Evolutionary conservation across 2,797 vertebrate genomes (phyloP), one percentile per base, ranked within the genome.

Genomic region (Margarornis squamiger): DNA sequence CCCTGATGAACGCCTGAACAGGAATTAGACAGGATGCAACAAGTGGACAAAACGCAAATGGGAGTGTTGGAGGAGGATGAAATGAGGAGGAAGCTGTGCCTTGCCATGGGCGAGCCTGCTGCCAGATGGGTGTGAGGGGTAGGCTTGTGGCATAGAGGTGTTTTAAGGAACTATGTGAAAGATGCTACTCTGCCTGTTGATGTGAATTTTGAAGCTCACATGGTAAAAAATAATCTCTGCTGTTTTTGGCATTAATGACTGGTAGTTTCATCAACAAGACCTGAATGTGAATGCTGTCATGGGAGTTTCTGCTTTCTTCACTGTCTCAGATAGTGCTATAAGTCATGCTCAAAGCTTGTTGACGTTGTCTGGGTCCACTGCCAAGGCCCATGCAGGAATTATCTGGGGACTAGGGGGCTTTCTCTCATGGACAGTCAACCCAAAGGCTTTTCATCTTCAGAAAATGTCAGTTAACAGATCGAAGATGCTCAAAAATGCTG

Each of bases 1-100:
- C 94, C 92, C 79, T 93, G 90, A 75, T 3, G 12, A 96, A 59
- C 3, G 89, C 73, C 91, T 88, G 82, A 95, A 91, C 96, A 97
- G 93, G 95, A 96, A 93, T 94, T 48, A 96, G 96, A 75, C 95
- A 97, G 95, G 96, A 96, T 91, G 85, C 76, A 96, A 95, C 95
- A 97, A 94, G 95, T 90, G 96, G 95, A 88, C 92, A 90, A 78
- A 95, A 94, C 12, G 48, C 66, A 88, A 94, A 89, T 93, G 58
- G 84, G 96, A 95, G 90, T 79, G 93, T 45, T 95, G 86, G 91
- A 96, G 89, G 74, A 95, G 58, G 93, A 94, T 92, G 76, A 92
- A 93, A 96, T 91, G 78, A 94, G 72, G 75, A 95, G 84, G 95
- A 94, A 93, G 87, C 80, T 51, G 54, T 77, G 58, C 73, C 68